Evolutionary conservation across 1,140 invertebrate species (phyloP).

Genomic region (Aphis gossypii): DNA sequence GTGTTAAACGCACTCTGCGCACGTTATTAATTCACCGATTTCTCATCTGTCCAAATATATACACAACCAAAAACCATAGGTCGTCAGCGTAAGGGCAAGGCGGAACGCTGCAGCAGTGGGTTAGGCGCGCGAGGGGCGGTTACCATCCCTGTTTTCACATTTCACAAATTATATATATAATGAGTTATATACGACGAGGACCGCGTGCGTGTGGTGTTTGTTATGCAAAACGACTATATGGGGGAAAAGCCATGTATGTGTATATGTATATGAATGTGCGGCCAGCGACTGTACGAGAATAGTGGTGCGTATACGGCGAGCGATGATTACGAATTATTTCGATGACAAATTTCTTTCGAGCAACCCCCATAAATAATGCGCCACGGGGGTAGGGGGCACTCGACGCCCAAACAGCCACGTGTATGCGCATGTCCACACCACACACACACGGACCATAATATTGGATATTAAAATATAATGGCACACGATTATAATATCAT

Average conservation of each 20-base stretch:
- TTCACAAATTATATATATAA: background rate
- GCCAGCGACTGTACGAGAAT: background rate
- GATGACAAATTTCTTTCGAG: constrained; percentile 43
- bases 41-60: background rate
- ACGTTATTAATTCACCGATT: constrained; percentile 38
- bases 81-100: background rate
- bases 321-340: constrained; percentile 34
- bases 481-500: background rate
- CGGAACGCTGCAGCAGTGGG: background rate
- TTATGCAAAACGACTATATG: background rate
- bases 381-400: background rate
- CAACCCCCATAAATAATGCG: constrained; percentile 25
- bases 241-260: background rate
- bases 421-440: background rate
- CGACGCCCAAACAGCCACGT: background rate
- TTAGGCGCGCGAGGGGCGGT: background rate
- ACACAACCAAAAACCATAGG: constrained; percentile 14
- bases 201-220: background rate
- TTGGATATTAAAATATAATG: background rate
- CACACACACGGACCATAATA: background rate
- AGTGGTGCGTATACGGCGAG: background rate
- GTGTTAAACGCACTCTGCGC: background rate
- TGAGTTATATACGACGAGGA: background rate
- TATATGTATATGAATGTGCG: background rate
- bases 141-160: background rate